A percentile compares a stretch with the other conserved stretches of the same genome.
Conservation (phyloP, 1,140 invertebrate genomes). For the Halyomorpha halys region DNA sequence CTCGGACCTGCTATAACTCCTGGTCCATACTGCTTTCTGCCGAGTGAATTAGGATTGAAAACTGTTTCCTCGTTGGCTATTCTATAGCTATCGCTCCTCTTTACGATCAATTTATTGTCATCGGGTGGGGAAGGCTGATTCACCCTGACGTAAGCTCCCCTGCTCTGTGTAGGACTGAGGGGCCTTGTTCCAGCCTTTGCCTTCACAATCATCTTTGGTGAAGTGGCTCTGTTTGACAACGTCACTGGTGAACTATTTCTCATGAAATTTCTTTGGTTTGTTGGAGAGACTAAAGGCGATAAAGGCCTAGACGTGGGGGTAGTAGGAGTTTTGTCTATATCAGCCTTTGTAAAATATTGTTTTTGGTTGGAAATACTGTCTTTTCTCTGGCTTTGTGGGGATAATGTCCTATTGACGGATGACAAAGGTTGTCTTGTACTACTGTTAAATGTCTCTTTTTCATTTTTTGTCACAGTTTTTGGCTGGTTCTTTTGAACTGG, state of each 20-base stretch:
- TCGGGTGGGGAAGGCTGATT: conserved; percentile 29
- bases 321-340: conserved; percentile 7
- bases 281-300: conserved; percentile 28
- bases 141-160: conserved; percentile 32
- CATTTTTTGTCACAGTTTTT: neutral
- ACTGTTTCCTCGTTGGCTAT: conserved; percentile 51
- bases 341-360: conserved; percentile 21
- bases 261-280: conserved; percentile 8
- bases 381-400: conserved; percentile 23
- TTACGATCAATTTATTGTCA: conserved; percentile 44
- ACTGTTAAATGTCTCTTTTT: neutral
- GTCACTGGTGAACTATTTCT: conserved; percentile 23
- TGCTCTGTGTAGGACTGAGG: conserved; percentile 23
- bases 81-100: conserved; percentile 75
- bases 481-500: conserved; percentile 11
- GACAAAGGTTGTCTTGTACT: conserved; percentile 13
- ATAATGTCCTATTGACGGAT: conserved; percentile 24
- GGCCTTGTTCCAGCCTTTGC: conserved; percentile 24
- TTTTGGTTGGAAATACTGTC: conserved; percentile 24
- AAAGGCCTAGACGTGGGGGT: conserved; percentile 22
- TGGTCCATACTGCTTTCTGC: conserved; percentile 30
- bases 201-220: conserved; percentile 30
- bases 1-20: conserved; percentile 30
- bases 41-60: conserved; percentile 30
- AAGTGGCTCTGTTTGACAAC: conserved; percentile 23